Conservation (phyloP, 2,797 vertebrate species). For the Crocidura indochinensis region DNA sequence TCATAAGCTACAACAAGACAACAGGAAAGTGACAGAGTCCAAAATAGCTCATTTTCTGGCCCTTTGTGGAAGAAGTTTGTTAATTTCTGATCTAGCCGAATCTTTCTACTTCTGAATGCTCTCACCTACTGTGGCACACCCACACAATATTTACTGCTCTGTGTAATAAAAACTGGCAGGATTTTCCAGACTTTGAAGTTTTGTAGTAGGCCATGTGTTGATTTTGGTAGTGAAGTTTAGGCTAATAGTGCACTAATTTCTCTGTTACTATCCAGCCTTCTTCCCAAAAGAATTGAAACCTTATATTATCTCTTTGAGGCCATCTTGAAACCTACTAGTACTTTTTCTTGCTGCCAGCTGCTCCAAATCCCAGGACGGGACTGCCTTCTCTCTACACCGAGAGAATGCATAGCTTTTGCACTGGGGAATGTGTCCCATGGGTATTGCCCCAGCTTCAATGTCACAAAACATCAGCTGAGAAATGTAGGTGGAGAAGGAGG, state of each 20-base stretch:
- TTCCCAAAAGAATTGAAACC: conserved; percentile 1
- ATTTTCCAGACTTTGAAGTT: conserved; percentile 54
- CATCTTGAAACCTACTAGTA: background rate
- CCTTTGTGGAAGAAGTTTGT: background rate
- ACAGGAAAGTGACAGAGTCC: background rate
- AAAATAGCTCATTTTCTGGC: background rate
- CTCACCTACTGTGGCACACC: conserved; percentile 7
- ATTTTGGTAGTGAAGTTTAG: conserved; percentile 27
- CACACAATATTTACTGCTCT: background rate
- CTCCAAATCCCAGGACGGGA: background rate
- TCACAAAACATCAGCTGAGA: conserved; percentile 79
- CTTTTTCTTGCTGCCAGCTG: background rate
- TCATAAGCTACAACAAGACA: background rate
- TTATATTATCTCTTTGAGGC: background rate
- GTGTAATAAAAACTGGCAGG: background rate
- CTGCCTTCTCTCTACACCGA: background rate
- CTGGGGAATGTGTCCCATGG: conserved; percentile 31
- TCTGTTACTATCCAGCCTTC: background rate
- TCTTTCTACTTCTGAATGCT: background rate
- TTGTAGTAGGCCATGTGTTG: background rate
- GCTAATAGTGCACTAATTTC: background rate
- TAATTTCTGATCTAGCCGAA: conserved; percentile 9
- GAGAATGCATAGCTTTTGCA: conserved; percentile 19
- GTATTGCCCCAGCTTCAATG: conserved; percentile 67
- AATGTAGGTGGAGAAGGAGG: conserved; percentile 72